These are phyloP conservation scores for Liolophura sinensis DNA, from an alignment of 1,140 invertebrate genomes.

Conservation along the genomic window DNA sequence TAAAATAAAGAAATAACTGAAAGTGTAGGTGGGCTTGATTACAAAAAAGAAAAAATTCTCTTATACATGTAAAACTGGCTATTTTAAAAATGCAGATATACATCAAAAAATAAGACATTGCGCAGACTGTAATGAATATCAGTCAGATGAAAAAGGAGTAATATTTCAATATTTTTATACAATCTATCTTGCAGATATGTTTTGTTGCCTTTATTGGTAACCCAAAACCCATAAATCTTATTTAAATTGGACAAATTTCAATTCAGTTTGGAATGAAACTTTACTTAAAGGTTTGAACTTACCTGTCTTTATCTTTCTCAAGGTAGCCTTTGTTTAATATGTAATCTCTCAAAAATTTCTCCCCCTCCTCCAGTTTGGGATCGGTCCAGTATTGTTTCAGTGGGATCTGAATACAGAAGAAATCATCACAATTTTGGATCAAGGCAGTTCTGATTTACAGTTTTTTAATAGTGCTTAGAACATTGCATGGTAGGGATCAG, in stretches of 20 bases:
- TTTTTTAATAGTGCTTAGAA: too few relatives aligned
- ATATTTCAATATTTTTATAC: background rate
- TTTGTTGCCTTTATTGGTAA: too few relatives aligned
- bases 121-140: background rate
- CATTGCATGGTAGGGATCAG: too few relatives aligned
- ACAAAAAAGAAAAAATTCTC: slow-evolving; percentile 5
- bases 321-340: slow-evolving; percentile 83
- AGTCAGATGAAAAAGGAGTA: background rate
- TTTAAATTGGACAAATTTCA: too few relatives aligned
- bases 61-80: background rate
- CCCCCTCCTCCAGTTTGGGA: slow-evolving; percentile 77
- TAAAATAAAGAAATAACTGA: too few relatives aligned
- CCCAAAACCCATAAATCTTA: too few relatives aligned
- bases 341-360: slow-evolving; percentile 91
- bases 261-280: too few relatives aligned
- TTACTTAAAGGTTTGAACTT: too few relatives aligned
- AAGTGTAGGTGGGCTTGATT: too few relatives aligned
- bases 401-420: slow-evolving; percentile 60
- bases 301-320: slow-evolving; percentile 54
- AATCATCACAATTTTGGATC: too few relatives aligned
- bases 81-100: background rate
- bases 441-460: too few relatives aligned
- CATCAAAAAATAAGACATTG: background rate
- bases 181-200: too few relatives aligned
- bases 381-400: slow-evolving; percentile 82